Conservation (phyloP, 2,797 vertebrate genomes). For the Muraenolepis orangiensis region DNA sequence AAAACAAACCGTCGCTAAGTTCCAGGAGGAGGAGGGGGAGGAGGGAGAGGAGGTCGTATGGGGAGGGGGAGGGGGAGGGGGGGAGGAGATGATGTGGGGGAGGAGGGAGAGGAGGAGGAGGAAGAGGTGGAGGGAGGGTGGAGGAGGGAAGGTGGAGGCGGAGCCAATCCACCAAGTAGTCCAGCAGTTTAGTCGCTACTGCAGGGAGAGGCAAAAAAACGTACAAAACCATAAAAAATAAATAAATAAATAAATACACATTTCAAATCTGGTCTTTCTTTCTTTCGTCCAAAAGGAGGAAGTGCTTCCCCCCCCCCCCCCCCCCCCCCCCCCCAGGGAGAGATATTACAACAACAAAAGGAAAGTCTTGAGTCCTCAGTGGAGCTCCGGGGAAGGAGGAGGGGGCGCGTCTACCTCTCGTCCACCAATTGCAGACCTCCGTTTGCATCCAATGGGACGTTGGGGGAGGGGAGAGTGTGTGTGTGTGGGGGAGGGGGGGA, state of each 20-base stretch:
- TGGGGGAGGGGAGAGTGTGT: not conserved
- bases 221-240: conserved; percentile 48
- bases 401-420: conserved; percentile 28
- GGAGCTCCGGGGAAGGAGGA: conserved; percentile 56
- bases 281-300: conserved; percentile 47
- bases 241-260: too few species aligned
- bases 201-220: conserved; percentile 37
- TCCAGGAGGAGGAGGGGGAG: conserved; percentile 37
- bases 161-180: conserved; percentile 40
- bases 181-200: conserved; percentile 38
- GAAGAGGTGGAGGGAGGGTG: too few species aligned
- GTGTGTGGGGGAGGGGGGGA: conserved; percentile 12
- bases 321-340: conserved; percentile 48
- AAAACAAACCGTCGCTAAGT: too few species aligned
- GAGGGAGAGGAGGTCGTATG: too few species aligned
- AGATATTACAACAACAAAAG: conserved; percentile 24
- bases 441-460: not conserved
- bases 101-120: too few species aligned
- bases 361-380: conserved; percentile 35
- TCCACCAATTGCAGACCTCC: conserved; percentile 20
- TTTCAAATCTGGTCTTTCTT: not conserved
- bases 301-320: conserved; percentile 74
- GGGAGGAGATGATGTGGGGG: conserved; percentile 33
- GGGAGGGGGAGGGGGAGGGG: conserved; percentile 7
- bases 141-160: conserved; percentile 17